Conservation (phyloP, 2,888 invertebrate genomes). For the Tetranychus piercei region DNA sequence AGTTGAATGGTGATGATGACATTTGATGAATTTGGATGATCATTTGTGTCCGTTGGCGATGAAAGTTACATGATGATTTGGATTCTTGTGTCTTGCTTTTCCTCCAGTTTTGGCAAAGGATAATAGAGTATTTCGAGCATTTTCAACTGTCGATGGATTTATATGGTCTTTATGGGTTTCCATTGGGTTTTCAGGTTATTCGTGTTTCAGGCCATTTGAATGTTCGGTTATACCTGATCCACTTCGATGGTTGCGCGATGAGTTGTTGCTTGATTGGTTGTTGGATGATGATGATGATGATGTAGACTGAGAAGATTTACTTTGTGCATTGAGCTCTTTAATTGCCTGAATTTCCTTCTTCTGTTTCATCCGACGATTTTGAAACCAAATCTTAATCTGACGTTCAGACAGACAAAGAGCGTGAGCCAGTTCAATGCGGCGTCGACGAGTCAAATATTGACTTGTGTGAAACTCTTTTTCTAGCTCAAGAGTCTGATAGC, state of each 20-base stretch:
- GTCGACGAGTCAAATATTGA: conserved; percentile 84
- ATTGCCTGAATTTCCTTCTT: conserved; percentile 49
- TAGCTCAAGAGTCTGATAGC: conserved; percentile 89
- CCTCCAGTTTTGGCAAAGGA: too few relatives aligned
- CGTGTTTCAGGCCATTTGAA: not conserved
- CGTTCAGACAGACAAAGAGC: conserved; percentile 85
- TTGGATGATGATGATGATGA: not conserved
- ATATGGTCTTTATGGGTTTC: not conserved
- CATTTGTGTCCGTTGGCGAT: too few relatives aligned
- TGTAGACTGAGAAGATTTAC: not conserved
- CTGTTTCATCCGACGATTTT: conserved; percentile 95
- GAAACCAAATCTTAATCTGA: conserved; percentile 95
- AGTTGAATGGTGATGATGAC: too few relatives aligned
- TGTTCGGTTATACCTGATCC: not conserved
- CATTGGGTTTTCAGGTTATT: not conserved
- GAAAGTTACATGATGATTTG: too few relatives aligned
- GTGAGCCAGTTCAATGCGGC: conserved; percentile 91
- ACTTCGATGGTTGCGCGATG: not conserved
- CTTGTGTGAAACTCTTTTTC: conserved; percentile 98
- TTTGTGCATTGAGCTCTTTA: not conserved
- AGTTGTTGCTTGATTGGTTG: not conserved
- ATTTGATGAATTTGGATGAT: too few relatives aligned
- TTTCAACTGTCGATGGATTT: not conserved
- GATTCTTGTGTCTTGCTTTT: too few relatives aligned
- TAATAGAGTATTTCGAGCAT: too few relatives aligned